These are phyloP conservation scores for Sula dactylatra DNA, from an alignment of 2,113 vertebrate species.

Conservation along the genomic window DNA sequence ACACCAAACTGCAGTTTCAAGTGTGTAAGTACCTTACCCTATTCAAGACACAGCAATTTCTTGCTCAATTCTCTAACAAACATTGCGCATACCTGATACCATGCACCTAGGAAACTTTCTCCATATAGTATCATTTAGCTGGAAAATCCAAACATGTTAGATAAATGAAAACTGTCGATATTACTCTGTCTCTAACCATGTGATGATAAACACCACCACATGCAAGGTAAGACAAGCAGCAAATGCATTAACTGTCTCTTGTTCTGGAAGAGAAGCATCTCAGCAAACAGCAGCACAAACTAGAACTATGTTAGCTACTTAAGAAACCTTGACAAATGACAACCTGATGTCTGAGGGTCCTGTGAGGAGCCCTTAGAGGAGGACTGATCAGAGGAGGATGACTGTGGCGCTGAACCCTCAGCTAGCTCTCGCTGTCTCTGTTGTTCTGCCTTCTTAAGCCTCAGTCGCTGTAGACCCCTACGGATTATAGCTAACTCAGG, in stretches of 20 bases:
- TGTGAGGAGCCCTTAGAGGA: conserved; percentile 74
- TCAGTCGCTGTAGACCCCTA: conserved; percentile 93
- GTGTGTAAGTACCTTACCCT: not conserved
- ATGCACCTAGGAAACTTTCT: not conserved
- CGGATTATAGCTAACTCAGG: conserved; percentile 97
- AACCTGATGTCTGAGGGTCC: conserved; percentile 84
- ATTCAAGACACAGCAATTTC: not conserved
- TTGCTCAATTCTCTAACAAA: not conserved
- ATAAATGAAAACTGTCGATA: not conserved
- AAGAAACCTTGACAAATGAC: conserved; percentile 65
- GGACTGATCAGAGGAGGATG: conserved; percentile 75
- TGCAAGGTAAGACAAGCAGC: conserved; percentile 57
- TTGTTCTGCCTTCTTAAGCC: conserved; percentile 91
- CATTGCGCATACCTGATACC: not conserved
- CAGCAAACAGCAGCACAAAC: conserved; percentile 67
- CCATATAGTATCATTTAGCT: not conserved
- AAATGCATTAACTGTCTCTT: conserved; percentile 40
- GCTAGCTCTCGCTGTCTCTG: conserved; percentile 87
- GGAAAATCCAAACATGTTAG: not conserved
- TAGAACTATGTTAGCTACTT: conserved; percentile 58
- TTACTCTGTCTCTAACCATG: not conserved
- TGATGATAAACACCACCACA: conserved; percentile 47
- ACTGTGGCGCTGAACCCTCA: conserved; percentile 65
- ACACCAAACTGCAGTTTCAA: not conserved
- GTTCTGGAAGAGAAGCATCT: conserved; percentile 56